Percentiles rank a stretch among this genome's conserved stretches.
These are phyloP conservation scores for Gopherus evgoodei DNA, from an alignment of 2,113 vertebrate species.

Conservation along the genomic window DNA sequence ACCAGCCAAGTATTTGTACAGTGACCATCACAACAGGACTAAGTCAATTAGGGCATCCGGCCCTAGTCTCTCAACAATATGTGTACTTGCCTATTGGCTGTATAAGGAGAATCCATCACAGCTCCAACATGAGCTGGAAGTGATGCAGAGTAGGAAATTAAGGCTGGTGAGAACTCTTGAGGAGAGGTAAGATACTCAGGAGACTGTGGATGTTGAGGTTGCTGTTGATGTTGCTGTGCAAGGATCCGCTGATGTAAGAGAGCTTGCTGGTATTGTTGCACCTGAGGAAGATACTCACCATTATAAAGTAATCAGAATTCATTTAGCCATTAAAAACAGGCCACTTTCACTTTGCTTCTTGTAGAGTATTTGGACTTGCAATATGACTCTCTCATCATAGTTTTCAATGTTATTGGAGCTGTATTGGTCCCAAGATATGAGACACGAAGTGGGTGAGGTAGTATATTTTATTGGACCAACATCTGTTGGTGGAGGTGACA, in stretches of 20 bases:
- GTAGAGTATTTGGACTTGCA: not conserved
- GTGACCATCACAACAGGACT: fast-evolving
- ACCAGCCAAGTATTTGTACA: not conserved
- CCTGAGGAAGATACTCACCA: slow-evolving; percentile 69
- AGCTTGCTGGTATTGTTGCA: slow-evolving; percentile 95
- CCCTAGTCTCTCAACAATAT: not conserved
- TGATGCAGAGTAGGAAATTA: slow-evolving; percentile 81
- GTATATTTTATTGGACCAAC: not conserved
- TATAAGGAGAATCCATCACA: slow-evolving; percentile 78
- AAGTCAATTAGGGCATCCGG: fast-evolving
- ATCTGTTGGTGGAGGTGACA: not conserved
- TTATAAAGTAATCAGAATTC: fast-evolving
- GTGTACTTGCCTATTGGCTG: slow-evolving; percentile 79
- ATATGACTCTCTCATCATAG: not conserved
- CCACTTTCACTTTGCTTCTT: not conserved
- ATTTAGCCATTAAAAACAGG: fast-evolving
- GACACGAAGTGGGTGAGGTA: not conserved
- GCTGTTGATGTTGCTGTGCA: slow-evolving; percentile 75
- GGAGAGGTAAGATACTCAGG: slow-evolving; percentile 88
- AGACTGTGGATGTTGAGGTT: slow-evolving; percentile 61
- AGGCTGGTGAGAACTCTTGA: slow-evolving; percentile 87
- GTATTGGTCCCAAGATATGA: not conserved
- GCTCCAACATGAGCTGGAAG: slow-evolving; percentile 76
- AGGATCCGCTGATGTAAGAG: slow-evolving; percentile 87
- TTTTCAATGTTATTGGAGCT: not conserved